phyloP scores from a whole-genome alignment of 1,140 invertebrate species.

The Akabosia matsudoensis region DNA sequence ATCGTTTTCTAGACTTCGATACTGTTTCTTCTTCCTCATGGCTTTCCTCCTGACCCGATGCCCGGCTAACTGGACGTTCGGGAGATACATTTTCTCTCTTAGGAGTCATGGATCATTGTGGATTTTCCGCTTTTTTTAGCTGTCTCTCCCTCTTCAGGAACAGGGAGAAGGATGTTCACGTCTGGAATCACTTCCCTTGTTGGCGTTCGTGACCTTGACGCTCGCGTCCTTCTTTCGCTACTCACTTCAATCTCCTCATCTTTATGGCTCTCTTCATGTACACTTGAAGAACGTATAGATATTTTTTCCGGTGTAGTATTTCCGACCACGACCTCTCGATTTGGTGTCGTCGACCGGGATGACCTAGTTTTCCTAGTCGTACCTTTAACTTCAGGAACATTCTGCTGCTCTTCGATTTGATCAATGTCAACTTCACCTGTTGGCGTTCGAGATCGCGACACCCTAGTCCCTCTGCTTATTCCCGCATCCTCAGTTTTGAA shows the following conservation, averaged over 20 bases:
- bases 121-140: background rate
- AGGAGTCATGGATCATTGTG: background rate
- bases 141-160: background rate
- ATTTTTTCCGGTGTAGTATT: background rate
- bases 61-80: no score
- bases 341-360: background rate
- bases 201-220: background rate
- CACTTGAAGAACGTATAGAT: background rate
- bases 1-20: background rate
- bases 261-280: background rate
- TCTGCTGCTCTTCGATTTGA: background rate
- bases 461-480: no score
- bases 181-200: background rate
- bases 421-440: background rate
- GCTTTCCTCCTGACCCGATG: no score
- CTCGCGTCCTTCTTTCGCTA: background rate
- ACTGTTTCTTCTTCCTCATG: background rate
- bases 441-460: no score
- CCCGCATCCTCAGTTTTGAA: no score
- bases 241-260: background rate
- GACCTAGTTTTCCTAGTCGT: background rate
- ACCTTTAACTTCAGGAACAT: background rate
- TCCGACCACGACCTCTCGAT: background rate
- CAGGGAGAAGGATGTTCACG: background rate
- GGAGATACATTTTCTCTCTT: no score